Evolutionary conservation across 1,140 invertebrate species (phyloP).

Genomic region (Solen grandis): DNA sequence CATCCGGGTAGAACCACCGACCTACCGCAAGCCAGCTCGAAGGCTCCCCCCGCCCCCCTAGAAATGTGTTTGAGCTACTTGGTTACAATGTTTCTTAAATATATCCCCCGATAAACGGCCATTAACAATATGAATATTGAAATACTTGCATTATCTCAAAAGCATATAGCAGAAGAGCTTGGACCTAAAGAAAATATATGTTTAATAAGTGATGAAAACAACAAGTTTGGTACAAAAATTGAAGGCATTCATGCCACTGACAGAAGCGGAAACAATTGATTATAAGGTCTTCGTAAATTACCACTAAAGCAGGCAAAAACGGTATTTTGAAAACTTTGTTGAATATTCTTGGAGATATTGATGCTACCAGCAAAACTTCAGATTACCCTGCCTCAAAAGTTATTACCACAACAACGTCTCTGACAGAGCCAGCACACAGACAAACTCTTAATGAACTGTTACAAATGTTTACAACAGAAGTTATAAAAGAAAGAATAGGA

Average conservation of each 20-base stretch:
- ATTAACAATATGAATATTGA: no score
- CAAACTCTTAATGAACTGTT: conserved; percentile 6
- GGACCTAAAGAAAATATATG: no score
- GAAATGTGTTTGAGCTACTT: conserved; percentile 2
- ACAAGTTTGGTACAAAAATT: background rate
- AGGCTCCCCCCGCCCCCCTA: no score
- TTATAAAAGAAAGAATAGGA: background rate
- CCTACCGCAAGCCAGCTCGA: no score
- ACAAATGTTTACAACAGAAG: background rate
- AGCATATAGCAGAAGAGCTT: no score
- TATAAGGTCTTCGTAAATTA: background rate
- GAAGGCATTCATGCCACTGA: background rate
- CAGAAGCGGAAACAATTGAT: background rate
- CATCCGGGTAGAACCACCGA: no score
- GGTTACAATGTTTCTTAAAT: conserved; percentile 11
- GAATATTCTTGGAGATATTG: background rate
- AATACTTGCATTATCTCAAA: no score
- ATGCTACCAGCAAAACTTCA: background rate
- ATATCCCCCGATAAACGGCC: no score
- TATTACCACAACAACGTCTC: background rate
- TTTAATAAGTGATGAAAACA: background rate
- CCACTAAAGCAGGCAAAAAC: background rate
- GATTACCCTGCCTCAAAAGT: background rate
- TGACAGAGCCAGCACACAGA: background rate
- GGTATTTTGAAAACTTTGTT: no score